These are phyloP conservation scores for Rhinoderma darwinii DNA, from an alignment of 2,113 vertebrate genomes.

Conservation along the genomic window DNA sequence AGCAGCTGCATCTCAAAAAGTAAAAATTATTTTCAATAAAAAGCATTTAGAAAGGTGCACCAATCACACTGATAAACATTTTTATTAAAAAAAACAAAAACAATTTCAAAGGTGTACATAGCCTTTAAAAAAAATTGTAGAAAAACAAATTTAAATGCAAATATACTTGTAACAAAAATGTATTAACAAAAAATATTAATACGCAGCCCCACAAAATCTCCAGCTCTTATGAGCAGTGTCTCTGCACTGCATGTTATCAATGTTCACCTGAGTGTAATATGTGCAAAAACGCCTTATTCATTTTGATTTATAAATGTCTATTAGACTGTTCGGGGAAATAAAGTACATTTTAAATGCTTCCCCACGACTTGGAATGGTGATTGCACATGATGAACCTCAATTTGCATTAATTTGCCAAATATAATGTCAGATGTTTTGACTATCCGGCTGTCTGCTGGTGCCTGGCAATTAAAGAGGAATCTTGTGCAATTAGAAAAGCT, in stretches of 20 bases:
- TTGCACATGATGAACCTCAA: constrained; percentile 29
- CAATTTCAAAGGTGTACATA: too few relatives aligned
- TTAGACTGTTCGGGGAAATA: neutral
- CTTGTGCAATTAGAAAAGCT: constrained; percentile 18
- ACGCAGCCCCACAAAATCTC: neutral
- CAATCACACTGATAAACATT: too few relatives aligned
- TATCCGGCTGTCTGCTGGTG: neutral
- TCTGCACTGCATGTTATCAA: neutral
- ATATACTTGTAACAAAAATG: too few relatives aligned
- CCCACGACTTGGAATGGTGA: neutral
- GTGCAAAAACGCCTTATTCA: neutral
- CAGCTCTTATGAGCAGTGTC: neutral
- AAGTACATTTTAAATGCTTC: neutral
- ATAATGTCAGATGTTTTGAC: constrained; percentile 27
- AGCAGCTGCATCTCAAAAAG: too few relatives aligned
- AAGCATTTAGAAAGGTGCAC: too few relatives aligned
- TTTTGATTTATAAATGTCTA: neutral
- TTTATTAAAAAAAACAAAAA: too few relatives aligned
- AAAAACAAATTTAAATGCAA: too few relatives aligned
- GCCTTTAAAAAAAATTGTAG: too few relatives aligned
- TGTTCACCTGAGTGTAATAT: neutral
- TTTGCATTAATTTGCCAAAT: constrained; percentile 34
- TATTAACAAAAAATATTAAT: too few relatives aligned
- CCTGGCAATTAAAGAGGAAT: constrained; percentile 19
- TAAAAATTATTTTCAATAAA: too few relatives aligned